Evolutionary conservation across 2,113 vertebrate genomes (phyloP).

Genomic region (Phylloscopus trochiloides): DNA sequence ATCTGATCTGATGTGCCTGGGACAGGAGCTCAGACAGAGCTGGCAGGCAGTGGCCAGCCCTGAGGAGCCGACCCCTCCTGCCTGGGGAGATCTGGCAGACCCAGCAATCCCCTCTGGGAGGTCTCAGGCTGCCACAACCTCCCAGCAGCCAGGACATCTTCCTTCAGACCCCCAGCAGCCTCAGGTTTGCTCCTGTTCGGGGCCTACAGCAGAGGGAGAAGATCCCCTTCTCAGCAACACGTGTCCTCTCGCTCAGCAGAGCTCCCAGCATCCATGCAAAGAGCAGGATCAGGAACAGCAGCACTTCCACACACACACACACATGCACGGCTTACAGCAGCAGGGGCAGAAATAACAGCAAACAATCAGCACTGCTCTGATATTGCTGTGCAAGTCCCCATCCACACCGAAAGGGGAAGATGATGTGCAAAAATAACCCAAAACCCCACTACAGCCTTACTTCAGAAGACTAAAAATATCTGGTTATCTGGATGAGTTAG

Average conservation of each 20-base stretch:
- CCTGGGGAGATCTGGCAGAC: background rate
- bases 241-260: fast-evolving
- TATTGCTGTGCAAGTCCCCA: background rate
- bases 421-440: background rate
- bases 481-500: background rate
- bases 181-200: background rate
- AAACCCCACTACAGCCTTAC: background rate
- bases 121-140: background rate
- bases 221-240: background rate
- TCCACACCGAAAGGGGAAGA: background rate
- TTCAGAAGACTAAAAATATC: background rate
- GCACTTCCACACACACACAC: background rate
- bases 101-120: background rate
- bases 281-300: background rate
- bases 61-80: background rate
- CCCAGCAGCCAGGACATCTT: background rate
- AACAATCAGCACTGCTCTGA: background rate
- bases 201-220: background rate
- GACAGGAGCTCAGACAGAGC: background rate
- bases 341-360: background rate
- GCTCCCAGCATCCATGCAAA: background rate
- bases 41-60: background rate
- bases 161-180: background rate
- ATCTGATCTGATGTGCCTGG: background rate
- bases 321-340: background rate